Evolutionary conservation across 2,888 invertebrate species (phyloP), one percentile per base, ranked within the genome.

Genomic region (Chirona hameri): DNA sequence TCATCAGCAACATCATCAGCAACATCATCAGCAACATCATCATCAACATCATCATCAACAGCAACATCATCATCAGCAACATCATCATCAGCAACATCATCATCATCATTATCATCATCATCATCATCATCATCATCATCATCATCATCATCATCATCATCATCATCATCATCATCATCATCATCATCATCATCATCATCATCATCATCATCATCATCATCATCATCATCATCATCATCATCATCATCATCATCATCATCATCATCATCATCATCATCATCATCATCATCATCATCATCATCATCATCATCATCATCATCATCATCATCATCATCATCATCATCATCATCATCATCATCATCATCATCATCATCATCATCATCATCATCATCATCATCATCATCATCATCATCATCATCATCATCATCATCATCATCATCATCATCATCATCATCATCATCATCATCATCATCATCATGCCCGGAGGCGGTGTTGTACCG

Each of bases 91-190:
- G n/a, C n/a, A n/a, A n/a, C n/a, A n/a, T n/a, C n/a, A n/a, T n/a
- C n/a, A n/a, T n/a, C n/a, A n/a, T n/a, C n/a, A n/a, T n/a, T n/a
- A n/a, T n/a, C n/a, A n/a, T n/a, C n/a, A 65, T 65, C 65, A 65
- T 65, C 65, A 65, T 65, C 65, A 65, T 65, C 65, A 65, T 65
- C 65, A 65, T 65, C 65, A 65, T 21, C 65, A 65, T 65, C 65
- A 65, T 65, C 65, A 65, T 65, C 65, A n/a, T 65, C 65, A 65
- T 65, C 65, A 65, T 65, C 65, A 65, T 65, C 65, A 65, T 65
- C 65, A 65, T 65, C 65, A 65, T 65, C 65, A 65, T 65, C 65
- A 65, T 65, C 65, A 65, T 65, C 65, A 65, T 65, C 65, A 65
- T 65, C 65, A 65, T 65, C 65, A 65, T 65, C 65, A 65, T 65